Conservation (phyloP, 2,888 invertebrate species). For the Xestia rhomboidea region DNA sequence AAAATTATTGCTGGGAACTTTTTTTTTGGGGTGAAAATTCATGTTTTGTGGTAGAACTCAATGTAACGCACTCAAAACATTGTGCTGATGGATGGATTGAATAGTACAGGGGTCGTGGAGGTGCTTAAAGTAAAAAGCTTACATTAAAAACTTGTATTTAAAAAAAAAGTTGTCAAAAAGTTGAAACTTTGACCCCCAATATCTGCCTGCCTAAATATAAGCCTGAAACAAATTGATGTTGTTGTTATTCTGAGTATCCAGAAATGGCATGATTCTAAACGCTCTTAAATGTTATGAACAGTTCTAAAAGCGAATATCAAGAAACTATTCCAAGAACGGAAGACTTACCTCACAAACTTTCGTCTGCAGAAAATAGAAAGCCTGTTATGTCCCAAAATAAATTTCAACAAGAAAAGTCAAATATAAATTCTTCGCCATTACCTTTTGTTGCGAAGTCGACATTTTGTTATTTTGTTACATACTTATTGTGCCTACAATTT, state of each 20-base stretch:
- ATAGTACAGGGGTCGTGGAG: no score
- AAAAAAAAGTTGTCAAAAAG: no score
- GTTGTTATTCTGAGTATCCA: background rate
- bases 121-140: no score
- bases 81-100: no score
- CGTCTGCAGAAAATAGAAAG: constrained; percentile 53
- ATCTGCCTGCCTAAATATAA: no score
- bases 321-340: constrained; percentile 55
- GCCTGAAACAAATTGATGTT: no score
- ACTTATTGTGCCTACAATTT: constrained; percentile 67
- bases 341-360: constrained; percentile 51
- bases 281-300: constrained; percentile 21
- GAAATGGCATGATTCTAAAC: background rate
- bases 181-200: no score
- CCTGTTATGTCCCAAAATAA: constrained; percentile 60
- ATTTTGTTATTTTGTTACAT: constrained; percentile 65
- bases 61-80: no score
- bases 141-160: no score
- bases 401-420: constrained; percentile 56
- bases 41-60: no score
- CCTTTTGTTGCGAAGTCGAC: constrained; percentile 55
- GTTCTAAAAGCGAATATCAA: constrained; percentile 30
- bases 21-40: no score
- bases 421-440: constrained; percentile 60
- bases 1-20: no score